Percentiles rank a stretch among this genome's conserved stretches.
phyloP scores from a whole-genome alignment of 2,888 invertebrate genomes.

The Patella caerulea region DNA sequence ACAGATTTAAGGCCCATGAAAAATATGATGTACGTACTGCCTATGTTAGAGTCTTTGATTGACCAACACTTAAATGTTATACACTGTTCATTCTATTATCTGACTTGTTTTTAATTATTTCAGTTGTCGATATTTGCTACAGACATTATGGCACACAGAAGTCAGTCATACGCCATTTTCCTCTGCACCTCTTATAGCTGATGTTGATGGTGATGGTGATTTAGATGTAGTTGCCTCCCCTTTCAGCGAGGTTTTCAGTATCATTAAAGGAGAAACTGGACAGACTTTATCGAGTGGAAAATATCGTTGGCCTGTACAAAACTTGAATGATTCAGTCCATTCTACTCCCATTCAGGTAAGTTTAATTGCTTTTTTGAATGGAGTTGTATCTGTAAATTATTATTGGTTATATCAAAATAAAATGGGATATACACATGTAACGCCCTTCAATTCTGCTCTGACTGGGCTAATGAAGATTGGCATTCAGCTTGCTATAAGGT shows the following conservation, averaged over 20 bases:
- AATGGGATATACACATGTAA: too few relatives aligned
- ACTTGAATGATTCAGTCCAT: slow-evolving; percentile 60
- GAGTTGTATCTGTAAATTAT: neutral
- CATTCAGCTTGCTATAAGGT: too few relatives aligned
- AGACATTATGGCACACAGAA: slow-evolving; percentile 64
- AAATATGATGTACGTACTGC: too few relatives aligned
- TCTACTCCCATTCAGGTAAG: slow-evolving; percentile 66
- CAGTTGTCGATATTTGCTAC: slow-evolving; percentile 62
- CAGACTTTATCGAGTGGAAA: slow-evolving; percentile 41
- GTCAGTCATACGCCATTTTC: slow-evolving; percentile 64
- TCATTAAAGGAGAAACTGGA: slow-evolving; percentile 58
- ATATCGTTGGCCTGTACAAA: slow-evolving; percentile 62
- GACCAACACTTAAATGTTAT: neutral
- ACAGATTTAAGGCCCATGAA: too few relatives aligned
- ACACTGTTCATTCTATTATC: slow-evolving; percentile 6
- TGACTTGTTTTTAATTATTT: slow-evolving; percentile 13
- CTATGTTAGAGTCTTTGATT: neutral
- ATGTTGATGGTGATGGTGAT: slow-evolving; percentile 62
- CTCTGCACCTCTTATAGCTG: slow-evolving; percentile 61
- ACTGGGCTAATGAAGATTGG: too few relatives aligned
- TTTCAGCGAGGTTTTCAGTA: slow-evolving; percentile 63
- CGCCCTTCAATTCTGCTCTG: too few relatives aligned
- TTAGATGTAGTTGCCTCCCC: slow-evolving; percentile 65
- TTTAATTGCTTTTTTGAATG: neutral
- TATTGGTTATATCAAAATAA: too few relatives aligned